These are phyloP conservation scores for Penaeus monodon DNA, from an alignment of 2,888 invertebrate species.

Conservation along the genomic window DNA sequence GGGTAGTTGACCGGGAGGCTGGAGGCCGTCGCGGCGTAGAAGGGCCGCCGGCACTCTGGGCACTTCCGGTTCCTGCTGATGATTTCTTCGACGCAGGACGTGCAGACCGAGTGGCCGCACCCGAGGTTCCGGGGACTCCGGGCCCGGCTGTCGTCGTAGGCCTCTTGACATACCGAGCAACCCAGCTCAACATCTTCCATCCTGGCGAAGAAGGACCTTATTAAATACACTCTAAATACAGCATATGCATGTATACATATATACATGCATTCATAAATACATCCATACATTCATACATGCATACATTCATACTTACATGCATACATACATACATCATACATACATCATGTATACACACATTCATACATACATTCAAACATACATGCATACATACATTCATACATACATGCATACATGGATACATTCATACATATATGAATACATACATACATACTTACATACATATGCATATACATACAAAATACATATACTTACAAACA, in stretches of 20 bases:
- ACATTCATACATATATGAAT: too few relatives aligned
- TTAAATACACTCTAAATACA: background rate
- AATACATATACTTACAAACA: too few relatives aligned
- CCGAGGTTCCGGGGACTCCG: slow-evolving; percentile 38
- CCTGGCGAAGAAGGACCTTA: background rate
- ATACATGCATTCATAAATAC: too few relatives aligned
- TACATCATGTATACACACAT: too few relatives aligned
- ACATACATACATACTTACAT: too few relatives aligned
- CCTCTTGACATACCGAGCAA: slow-evolving; percentile 49
- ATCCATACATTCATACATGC: background rate
- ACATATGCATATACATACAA: too few relatives aligned
- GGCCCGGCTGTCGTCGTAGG: slow-evolving; percentile 34
- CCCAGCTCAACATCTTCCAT: slow-evolving; percentile 54
- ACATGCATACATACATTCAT: too few relatives aligned
- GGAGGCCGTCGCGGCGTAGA: slow-evolving; percentile 34
- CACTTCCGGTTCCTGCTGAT: slow-evolving; percentile 41
- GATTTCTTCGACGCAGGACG: slow-evolving; percentile 42
- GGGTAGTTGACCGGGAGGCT: slow-evolving; percentile 50
- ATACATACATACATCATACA: too few relatives aligned
- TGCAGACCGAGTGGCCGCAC: slow-evolving; percentile 52
- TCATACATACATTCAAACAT: too few relatives aligned
- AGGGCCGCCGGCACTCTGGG: slow-evolving; percentile 47
- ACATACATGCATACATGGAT: too few relatives aligned
- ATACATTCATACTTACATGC: too few relatives aligned
- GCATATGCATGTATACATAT: background rate